Percentiles rank a stretch among this genome's conserved stretches.
These are phyloP conservation scores for Fabriciana adippe DNA, from an alignment of 2,888 invertebrate genomes.

Conservation along the genomic window DNA sequence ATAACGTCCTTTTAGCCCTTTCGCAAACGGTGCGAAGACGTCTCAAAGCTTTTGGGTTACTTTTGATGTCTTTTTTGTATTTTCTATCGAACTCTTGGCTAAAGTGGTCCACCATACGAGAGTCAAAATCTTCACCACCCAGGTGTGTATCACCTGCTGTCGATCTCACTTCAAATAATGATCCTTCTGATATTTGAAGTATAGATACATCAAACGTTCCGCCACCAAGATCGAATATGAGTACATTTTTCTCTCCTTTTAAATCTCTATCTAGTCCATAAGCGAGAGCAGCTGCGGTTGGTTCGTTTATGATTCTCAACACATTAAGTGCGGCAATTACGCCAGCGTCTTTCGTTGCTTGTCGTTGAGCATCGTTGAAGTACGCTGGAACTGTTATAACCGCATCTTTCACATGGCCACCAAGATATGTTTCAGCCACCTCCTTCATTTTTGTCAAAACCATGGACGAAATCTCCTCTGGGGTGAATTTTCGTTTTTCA, in stretches of 20 bases:
- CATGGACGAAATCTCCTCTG: slow-evolving; percentile 94
- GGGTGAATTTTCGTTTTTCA: slow-evolving; percentile 88
- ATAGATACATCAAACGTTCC: slow-evolving; percentile 97
- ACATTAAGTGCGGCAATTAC: slow-evolving; percentile 93
- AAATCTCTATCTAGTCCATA: slow-evolving; percentile 91
- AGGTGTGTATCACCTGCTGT: slow-evolving; percentile 92
- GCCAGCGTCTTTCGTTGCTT: slow-evolving; percentile 95
- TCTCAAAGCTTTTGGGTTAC: slow-evolving; percentile 89
- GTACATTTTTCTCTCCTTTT: slow-evolving; percentile 87
- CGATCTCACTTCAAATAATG: slow-evolving; percentile 89
- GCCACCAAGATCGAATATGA: slow-evolving; percentile 91
- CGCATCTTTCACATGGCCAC: slow-evolving; percentile 87
- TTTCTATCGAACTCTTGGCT: slow-evolving; percentile 90
- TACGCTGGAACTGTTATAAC: slow-evolving; percentile 93
- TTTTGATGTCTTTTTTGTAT: slow-evolving; percentile 85
- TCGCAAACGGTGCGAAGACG: slow-evolving; percentile 93
- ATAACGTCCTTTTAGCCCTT: slow-evolving; percentile 89
- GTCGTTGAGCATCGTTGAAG: slow-evolving; percentile 91
- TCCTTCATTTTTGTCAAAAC: slow-evolving; percentile 92
- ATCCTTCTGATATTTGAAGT: slow-evolving; percentile 93
- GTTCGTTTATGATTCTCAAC: slow-evolving; percentile 94
- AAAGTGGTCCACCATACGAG: slow-evolving; percentile 89
- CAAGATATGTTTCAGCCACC: slow-evolving; percentile 89
- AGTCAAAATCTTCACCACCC: slow-evolving; percentile 91
- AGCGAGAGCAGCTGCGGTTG: slow-evolving; percentile 93